These are phyloP conservation scores for Prionailurus bengalensis DNA, from an alignment of 2,113 vertebrate genomes.

Conservation along the genomic window DNA sequence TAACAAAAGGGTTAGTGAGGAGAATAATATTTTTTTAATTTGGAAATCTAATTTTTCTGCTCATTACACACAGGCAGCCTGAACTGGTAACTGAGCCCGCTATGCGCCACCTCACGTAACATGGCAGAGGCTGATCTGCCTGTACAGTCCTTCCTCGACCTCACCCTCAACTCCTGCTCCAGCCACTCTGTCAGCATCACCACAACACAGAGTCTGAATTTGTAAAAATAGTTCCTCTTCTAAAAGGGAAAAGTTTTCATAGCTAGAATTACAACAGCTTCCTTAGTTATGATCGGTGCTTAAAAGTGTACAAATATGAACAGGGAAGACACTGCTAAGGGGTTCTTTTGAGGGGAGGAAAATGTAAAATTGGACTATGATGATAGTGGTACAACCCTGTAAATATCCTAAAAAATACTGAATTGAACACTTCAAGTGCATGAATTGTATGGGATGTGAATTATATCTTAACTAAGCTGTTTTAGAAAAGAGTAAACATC, in stretches of 20 bases:
- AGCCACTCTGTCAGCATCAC: not conserved
- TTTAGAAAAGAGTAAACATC: conserved; percentile 7
- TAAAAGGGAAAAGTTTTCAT: not conserved
- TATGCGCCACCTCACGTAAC: rapidly evolving
- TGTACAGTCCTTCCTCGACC: too few relatives aligned
- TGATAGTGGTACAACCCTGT: not conserved
- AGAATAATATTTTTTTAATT: not conserved
- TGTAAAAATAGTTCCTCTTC: not conserved
- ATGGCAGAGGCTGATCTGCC: not conserved
- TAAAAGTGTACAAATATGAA: conserved; percentile 10
- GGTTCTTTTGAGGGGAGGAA: not conserved
- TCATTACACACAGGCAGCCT: not conserved
- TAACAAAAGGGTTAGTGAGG: not conserved
- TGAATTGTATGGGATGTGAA: not conserved
- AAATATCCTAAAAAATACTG: not conserved
- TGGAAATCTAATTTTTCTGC: not conserved
- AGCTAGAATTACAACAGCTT: not conserved
- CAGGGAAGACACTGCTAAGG: not conserved
- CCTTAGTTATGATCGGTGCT: not conserved
- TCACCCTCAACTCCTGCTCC: not conserved
- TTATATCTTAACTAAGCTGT: not conserved
- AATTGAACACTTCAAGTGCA: not conserved
- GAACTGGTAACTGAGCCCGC: not conserved
- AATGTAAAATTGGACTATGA: not conserved
- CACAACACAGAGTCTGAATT: not conserved